Evolutionary conservation across 2,797 vertebrate species (phyloP).

Genomic region (Dicrostonyx torquatus): DNA sequence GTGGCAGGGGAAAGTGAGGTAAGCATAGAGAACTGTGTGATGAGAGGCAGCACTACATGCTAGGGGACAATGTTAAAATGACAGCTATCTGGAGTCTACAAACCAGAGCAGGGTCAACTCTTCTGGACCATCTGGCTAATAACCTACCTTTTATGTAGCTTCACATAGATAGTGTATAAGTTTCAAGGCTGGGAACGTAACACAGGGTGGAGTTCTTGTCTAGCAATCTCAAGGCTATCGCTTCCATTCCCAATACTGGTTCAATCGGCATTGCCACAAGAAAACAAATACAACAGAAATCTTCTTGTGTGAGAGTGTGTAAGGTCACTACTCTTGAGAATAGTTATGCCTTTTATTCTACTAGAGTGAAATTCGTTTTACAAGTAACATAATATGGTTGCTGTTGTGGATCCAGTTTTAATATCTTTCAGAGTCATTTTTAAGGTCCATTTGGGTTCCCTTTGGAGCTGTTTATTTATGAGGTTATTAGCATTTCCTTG

Average conservation of each 20-base stretch:
- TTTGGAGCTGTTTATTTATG: slow-evolving; percentile 45
- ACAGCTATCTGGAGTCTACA: not conserved
- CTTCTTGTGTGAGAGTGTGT: not conserved
- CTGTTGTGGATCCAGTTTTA: slow-evolving; percentile 13
- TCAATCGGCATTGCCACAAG: not conserved
- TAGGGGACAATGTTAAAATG: not conserved
- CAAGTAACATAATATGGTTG: not conserved
- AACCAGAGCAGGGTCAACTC: not conserved
- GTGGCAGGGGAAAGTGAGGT: not conserved
- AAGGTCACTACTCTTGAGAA: not conserved
- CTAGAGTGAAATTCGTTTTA: not conserved
- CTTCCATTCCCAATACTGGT: not conserved
- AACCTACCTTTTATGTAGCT: not conserved
- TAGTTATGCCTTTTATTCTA: not conserved
- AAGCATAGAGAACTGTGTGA: not conserved
- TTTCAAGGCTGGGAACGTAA: not conserved
- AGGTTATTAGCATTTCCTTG: not conserved
- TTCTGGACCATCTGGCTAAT: not conserved
- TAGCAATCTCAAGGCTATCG: not conserved
- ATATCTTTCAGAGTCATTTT: slow-evolving; percentile 28
- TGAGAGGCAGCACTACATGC: not conserved
- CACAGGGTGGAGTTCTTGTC: not conserved
- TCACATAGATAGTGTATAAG: not conserved
- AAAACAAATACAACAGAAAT: not conserved
- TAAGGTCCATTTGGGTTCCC: not conserved